Conservation (phyloP, 2,888 invertebrate genomes). For the Eristalis intricaria region DNA sequence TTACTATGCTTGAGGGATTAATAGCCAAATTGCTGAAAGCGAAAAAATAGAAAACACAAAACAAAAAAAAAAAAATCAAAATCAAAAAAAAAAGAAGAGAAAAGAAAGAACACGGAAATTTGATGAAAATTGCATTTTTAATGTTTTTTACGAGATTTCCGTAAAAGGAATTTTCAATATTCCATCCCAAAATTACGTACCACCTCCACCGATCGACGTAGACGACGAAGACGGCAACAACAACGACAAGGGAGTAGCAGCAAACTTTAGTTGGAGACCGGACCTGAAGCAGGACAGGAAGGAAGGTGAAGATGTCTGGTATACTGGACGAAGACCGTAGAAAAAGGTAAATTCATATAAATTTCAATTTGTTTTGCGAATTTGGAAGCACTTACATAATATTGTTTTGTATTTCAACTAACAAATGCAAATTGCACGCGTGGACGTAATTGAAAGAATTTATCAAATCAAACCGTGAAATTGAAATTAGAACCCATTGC, state of each 20-base stretch:
- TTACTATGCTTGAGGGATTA: constrained; percentile 39
- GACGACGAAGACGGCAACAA: constrained; percentile 5
- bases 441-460: constrained; percentile 31
- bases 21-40: constrained; percentile 1
- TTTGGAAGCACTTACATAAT: constrained; percentile 53
- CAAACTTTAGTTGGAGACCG: constrained; percentile 28
- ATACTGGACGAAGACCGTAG: constrained; percentile 65
- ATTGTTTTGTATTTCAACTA: constrained; percentile 42
- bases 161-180: constrained; percentile 52
- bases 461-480: constrained; percentile 11
- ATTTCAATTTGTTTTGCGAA: constrained; percentile 16
- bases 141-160: constrained; percentile 58
- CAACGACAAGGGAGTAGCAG: constrained; percentile 18
- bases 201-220: constrained; percentile 21
- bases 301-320: constrained; percentile 57
- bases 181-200: constrained; percentile 31
- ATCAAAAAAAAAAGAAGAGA: neutral
- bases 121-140: constrained; percentile 58
- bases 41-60: neutral
- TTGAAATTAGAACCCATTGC: neutral
- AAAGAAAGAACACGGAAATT: constrained; percentile 11
- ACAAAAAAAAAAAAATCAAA: constrained; percentile 4
- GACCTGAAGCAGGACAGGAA: constrained; percentile 45
- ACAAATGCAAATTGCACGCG: neutral
- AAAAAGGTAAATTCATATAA: constrained; percentile 49